phyloP scores from a whole-genome alignment of 1,140 invertebrate genomes.

The Branchinecta lindahli region DNA sequence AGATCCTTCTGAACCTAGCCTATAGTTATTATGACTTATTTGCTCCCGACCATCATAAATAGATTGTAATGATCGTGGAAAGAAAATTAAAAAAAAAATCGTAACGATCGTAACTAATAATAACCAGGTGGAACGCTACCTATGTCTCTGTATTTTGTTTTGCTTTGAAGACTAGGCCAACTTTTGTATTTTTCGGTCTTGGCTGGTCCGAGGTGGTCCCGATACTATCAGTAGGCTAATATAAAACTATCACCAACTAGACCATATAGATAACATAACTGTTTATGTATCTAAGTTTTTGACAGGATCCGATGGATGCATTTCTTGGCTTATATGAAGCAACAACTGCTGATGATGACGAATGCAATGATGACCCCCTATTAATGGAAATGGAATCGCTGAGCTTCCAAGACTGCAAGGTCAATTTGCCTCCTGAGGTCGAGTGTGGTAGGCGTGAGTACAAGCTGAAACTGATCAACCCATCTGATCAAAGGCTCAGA shows the following conservation, averaged over 20 bases:
- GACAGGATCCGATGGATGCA: slow-evolving; percentile 25
- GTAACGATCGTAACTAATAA: neutral
- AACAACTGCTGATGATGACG: slow-evolving; percentile 23
- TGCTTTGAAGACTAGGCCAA: neutral
- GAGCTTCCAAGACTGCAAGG: slow-evolving; percentile 17
- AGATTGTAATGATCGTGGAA: too few species aligned
- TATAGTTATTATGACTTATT: neutral
- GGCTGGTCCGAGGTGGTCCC: too few species aligned
- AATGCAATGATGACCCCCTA: slow-evolving; percentile 17
- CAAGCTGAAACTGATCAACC: slow-evolving; percentile 72
- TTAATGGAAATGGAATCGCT: slow-evolving; percentile 16
- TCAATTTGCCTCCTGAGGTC: slow-evolving; percentile 64
- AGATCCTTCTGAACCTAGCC: neutral
- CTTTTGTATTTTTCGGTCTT: too few species aligned
- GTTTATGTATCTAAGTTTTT: slow-evolving; percentile 11
- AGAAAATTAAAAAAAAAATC: neutral
- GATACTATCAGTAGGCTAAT: neutral
- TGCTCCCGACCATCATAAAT: too few species aligned
- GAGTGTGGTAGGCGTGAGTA: slow-evolving; percentile 84
- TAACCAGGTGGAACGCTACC: too few species aligned
- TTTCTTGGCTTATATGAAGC: slow-evolving; percentile 26
- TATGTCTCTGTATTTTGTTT: neutral
- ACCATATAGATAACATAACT: slow-evolving; percentile 2
- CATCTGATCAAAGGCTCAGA: slow-evolving; percentile 66
- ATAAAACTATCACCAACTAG: neutral